Conservation (phyloP, 1,140 invertebrate species). For the Colletes gigas region DNA sequence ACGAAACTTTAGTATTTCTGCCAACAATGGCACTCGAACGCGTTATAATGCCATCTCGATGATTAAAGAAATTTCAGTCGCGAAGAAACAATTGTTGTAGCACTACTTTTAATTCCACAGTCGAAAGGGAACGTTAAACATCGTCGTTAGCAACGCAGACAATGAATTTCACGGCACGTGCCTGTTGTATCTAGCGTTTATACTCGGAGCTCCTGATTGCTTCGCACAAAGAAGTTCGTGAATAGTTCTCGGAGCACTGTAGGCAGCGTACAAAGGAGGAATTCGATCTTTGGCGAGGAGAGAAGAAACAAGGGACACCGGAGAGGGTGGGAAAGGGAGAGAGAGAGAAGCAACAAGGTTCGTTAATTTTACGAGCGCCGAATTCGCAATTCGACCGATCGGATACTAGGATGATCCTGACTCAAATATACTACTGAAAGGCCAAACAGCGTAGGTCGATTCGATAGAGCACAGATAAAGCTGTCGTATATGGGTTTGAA, state of each 20-base stretch:
- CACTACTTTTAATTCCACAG: neutral
- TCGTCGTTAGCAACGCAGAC: slow-evolving; percentile 14
- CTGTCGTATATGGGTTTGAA: neutral
- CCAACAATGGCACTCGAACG: too few species aligned
- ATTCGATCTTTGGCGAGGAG: slow-evolving; percentile 61
- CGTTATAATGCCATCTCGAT: too few species aligned
- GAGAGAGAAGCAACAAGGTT: slow-evolving; percentile 55
- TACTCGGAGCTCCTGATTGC: slow-evolving; percentile 54
- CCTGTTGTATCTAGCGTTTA: slow-evolving; percentile 56
- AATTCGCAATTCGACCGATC: slow-evolving; percentile 73
- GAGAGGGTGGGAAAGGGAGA: slow-evolving; percentile 23
- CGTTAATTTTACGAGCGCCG: slow-evolving; percentile 76
- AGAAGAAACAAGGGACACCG: slow-evolving; percentile 54
- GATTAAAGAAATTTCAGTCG: too few species aligned
- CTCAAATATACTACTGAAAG: slow-evolving; percentile 53
- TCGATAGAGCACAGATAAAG: slow-evolving; percentile 57
- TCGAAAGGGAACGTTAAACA: slow-evolving; percentile 5
- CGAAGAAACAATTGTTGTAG: too few species aligned
- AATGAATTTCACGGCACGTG: slow-evolving; percentile 56
- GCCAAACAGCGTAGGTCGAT: slow-evolving; percentile 73
- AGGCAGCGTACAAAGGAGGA: slow-evolving; percentile 67
- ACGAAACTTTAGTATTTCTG: too few species aligned
- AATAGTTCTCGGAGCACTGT: slow-evolving; percentile 58
- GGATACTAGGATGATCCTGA: slow-evolving; percentile 63
- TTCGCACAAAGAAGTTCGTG: slow-evolving; percentile 61